Base-by-base conservation (phyloP, 2,888 invertebrate genomes). In the Caenorhabditis plicata region DNA sequence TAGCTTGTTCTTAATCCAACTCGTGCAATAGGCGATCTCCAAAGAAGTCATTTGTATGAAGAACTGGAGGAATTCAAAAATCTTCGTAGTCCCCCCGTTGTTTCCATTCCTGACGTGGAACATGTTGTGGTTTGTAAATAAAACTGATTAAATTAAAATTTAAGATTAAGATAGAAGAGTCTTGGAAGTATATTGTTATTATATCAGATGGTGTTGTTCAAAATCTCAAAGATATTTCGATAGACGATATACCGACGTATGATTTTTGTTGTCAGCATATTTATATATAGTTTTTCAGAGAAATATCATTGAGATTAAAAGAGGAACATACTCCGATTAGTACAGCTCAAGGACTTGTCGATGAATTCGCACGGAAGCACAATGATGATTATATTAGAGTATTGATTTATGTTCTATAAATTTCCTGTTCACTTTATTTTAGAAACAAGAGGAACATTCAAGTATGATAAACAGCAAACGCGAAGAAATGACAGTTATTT, bases 21-120 rank as follows among this genome's bases (percentile, higher is more conserved):
- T 0, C 38, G 73, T 39, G 66, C 64, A 1, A 57, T 73, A 26
- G 73, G 73, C 1, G 71, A 73, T 40, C 54, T 57, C 8, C 64
- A 63, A 39, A 47, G 73, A 17, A 64, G 54, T 3, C 45, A 48
- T 33, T 29, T 60, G 7, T 73, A 58, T 17, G 48, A 55, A 3
- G 70, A 73, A 25, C 55, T 52, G 2, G 42, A 48, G 8, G 54
- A 42, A 3, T 67, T 67, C 15, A 40, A 33, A 8, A 45, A 44
- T 22, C 67, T 66, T 0, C 55, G 31, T 23, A 51, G 54, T 3
- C 48, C 64, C 23, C 70, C 70, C 8, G 56, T 68, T 2, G 60
- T 65, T 11, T 36, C 53, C 1, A 48, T 36, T 3, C 62, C 68
- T 13, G 64, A 63, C 15, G 47, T 68, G 0, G 31, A 53, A 17